phyloP scores from a whole-genome alignment of 2,113 vertebrate species.

The Oreochromis tanganicae region DNA sequence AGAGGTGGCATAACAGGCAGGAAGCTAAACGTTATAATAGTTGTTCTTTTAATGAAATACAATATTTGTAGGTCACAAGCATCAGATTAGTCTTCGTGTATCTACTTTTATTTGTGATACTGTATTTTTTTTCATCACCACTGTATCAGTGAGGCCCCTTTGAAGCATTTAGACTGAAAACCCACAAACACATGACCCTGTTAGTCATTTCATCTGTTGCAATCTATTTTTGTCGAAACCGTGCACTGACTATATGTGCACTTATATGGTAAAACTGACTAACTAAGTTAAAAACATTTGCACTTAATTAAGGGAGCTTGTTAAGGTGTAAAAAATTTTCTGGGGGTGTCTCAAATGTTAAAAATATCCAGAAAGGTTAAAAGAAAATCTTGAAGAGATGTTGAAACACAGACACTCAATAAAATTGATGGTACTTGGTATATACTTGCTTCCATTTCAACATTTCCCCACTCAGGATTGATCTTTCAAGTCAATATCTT shows the following conservation, averaged over 20 bases:
- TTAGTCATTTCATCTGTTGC: not conserved
- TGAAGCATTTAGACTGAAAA: not conserved
- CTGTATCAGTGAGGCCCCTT: not conserved
- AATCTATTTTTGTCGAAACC: rapidly evolving
- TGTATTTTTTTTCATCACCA: not conserved
- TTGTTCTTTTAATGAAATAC: rapidly evolving
- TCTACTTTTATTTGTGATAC: not conserved
- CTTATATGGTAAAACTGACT: not conserved
- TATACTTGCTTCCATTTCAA: not conserved
- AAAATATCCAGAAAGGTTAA: not conserved
- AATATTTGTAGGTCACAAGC: not conserved
- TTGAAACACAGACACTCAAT: not conserved
- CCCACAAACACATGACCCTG: not conserved
- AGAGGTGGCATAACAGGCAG: not conserved
- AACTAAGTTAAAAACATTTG: not conserved
- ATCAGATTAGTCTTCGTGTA: not conserved
- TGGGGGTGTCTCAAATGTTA: not conserved
- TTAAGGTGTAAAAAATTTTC: rapidly evolving
- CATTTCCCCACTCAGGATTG: not conserved
- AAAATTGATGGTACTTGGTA: not conserved
- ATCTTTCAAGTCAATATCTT: not conserved
- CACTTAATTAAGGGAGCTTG: not conserved
- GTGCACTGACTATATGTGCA: not conserved
- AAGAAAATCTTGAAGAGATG: not conserved
- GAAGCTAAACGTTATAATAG: not conserved